phyloP scores from a whole-genome alignment of 2,888 invertebrate genomes.

The Ferrisia virgata region DNA sequence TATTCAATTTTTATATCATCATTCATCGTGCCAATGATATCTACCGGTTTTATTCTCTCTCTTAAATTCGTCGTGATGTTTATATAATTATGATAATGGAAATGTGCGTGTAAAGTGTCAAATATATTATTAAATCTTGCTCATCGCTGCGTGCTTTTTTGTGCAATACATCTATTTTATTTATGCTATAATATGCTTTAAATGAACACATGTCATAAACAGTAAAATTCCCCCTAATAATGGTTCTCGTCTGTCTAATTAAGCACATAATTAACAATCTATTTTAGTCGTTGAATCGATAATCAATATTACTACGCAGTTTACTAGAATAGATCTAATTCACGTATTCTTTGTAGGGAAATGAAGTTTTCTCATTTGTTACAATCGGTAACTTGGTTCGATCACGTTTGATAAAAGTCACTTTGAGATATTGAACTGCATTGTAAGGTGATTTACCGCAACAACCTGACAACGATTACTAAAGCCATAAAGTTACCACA shows the following conservation, averaged over 20 bases:
- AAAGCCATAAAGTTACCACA: not conserved
- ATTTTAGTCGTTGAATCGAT: not conserved
- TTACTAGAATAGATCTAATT: not conserved
- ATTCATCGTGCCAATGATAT: not conserved
- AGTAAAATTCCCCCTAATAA: not conserved
- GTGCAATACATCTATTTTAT: too few relatives aligned
- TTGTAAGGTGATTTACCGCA: not conserved
- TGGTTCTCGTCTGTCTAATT: not conserved
- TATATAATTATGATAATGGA: not conserved
- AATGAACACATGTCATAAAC: not conserved
- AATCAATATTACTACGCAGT: not conserved
- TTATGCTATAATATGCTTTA: not conserved
- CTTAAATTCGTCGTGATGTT: not conserved
- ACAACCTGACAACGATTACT: constrained; percentile 6
- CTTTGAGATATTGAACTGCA: not conserved
- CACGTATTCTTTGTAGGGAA: not conserved
- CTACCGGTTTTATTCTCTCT: not conserved
- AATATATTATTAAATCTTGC: not conserved
- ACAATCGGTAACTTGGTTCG: not conserved
- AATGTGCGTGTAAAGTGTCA: not conserved
- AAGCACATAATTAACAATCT: not conserved
- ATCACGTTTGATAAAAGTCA: not conserved
- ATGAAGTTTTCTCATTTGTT: not conserved
- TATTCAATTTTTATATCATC: not conserved
- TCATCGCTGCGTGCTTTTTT: too few relatives aligned